Conservation (phyloP, 92 coral and sea anemone species). For the Porites cylindrica region DNA sequence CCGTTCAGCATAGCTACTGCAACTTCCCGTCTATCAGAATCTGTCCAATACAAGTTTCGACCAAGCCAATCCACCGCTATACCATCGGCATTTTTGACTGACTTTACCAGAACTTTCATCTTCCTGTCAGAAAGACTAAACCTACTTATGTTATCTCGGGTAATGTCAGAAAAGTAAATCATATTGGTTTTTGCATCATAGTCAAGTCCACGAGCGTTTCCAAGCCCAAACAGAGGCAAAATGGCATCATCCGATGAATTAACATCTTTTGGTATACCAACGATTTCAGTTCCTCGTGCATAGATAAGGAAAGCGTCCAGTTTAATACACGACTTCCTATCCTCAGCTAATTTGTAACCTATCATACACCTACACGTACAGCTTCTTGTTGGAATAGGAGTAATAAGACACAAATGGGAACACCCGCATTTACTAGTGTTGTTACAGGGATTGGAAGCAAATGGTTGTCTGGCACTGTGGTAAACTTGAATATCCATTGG, state of each 20-base stretch:
- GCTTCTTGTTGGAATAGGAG: slow-evolving; percentile 50
- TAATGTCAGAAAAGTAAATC: slow-evolving; percentile 83
- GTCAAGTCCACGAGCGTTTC: slow-evolving; percentile 86
- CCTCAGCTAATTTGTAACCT: slow-evolving; percentile 68
- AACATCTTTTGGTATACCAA: slow-evolving; percentile 74
- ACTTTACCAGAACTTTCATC: slow-evolving; percentile 67
- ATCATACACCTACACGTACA: slow-evolving; percentile 86
- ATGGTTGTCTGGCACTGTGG: slow-evolving; percentile 86
- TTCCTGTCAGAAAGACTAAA: slow-evolving; percentile 67
- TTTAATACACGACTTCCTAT: slow-evolving; percentile 69
- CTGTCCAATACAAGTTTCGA: slow-evolving; percentile 95
- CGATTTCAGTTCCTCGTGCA: slow-evolving; percentile 80
- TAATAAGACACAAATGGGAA: slow-evolving; percentile 77
- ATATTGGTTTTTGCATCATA: slow-evolving; percentile 77
- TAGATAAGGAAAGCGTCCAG: slow-evolving; percentile 74
- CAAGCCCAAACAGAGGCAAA: slow-evolving; percentile 77
- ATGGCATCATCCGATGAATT: slow-evolving; percentile 69
- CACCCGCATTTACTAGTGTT: slow-evolving; percentile 85
- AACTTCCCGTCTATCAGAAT: slow-evolving; percentile 71
- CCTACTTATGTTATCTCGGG: slow-evolving; percentile 79
- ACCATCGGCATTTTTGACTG: slow-evolving; percentile 77
- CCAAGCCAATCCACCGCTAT: slow-evolving; percentile 98
- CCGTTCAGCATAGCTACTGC: slow-evolving; percentile 91
- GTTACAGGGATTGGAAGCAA: slow-evolving; percentile 78
- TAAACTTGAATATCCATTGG: slow-evolving; percentile 93